Conservation (phyloP, 2,113 vertebrate species). For the Albula goreensis region DNA sequence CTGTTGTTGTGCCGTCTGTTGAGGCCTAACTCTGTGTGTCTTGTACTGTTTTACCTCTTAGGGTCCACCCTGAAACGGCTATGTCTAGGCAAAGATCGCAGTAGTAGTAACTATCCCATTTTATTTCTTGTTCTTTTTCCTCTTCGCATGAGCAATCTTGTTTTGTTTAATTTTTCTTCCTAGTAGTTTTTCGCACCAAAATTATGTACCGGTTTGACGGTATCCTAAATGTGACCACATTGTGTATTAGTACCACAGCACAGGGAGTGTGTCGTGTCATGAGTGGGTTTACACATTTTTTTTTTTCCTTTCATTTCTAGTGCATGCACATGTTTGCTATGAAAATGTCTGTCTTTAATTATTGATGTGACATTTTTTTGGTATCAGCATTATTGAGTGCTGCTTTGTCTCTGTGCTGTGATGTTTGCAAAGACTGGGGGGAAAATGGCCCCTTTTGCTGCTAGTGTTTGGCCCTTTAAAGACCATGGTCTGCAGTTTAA, state of each 20-base stretch:
- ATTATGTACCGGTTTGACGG: constrained; percentile 37
- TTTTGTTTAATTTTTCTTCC: constrained; percentile 15
- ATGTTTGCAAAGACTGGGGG: neutral
- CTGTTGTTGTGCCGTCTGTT: constrained; percentile 73
- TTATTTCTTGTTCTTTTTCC: constrained; percentile 76
- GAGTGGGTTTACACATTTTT: constrained; percentile 12
- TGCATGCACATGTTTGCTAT: constrained; percentile 61
- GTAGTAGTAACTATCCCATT: constrained; percentile 98
- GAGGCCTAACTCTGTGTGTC: constrained; percentile 90
- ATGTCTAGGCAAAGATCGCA: constrained; percentile 99
- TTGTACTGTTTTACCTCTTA: constrained; percentile 95
- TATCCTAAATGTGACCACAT: constrained; percentile 28
- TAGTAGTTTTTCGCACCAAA: constrained; percentile 59
- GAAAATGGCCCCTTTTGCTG: constrained; percentile 53
- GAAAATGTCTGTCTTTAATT: constrained; percentile 36
- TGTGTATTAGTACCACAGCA: constrained; percentile 30
- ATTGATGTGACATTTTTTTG: constrained; percentile 50
- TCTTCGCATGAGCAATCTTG: constrained; percentile 72
- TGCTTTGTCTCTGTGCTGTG: constrained; percentile 41
- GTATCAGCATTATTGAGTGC: constrained; percentile 52
- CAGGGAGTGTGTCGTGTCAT: constrained; percentile 40
- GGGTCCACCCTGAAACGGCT: constrained; percentile 99
- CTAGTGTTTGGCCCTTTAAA: constrained; percentile 18
- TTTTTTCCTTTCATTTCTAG: constrained; percentile 37
- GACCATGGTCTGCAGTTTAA: neutral